These are phyloP conservation scores for Clistopyga incitator DNA, from an alignment of 2,888 invertebrate species.

Conservation along the genomic window DNA sequence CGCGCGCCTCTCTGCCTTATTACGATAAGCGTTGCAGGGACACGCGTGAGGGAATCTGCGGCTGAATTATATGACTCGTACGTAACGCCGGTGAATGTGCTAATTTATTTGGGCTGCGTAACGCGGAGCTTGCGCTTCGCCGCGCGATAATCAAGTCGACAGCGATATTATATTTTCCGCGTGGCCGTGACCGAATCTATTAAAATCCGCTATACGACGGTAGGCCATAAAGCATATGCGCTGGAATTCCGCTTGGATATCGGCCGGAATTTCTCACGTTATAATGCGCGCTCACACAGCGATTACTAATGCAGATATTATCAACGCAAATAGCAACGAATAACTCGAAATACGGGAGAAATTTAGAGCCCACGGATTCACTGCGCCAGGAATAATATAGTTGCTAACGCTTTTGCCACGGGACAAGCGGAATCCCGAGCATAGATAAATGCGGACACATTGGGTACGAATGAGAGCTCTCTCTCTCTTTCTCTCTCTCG, in stretches of 20 bases:
- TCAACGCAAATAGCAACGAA: constrained; percentile 52
- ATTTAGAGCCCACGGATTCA: constrained; percentile 45
- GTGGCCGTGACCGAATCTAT: neutral
- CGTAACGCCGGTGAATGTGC: neutral
- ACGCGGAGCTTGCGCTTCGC: neutral
- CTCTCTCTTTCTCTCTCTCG: no score
- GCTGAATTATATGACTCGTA: neutral
- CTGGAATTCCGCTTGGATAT: constrained; percentile 5
- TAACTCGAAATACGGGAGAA: constrained; percentile 53
- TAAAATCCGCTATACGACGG: neutral
- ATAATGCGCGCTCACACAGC: constrained; percentile 26
- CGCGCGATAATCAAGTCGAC: neutral
- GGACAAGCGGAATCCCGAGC: constrained; percentile 54
- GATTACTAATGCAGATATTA: constrained; percentile 65
- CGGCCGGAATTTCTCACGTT: constrained; percentile 12
- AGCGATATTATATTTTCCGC: constrained; percentile 10
- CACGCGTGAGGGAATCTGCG: neutral
- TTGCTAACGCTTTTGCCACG: constrained; percentile 45
- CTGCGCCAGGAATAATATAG: constrained; percentile 46
- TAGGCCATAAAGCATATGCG: neutral
- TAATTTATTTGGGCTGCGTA: constrained; percentile 22
- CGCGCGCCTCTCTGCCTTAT: constrained; percentile 9
- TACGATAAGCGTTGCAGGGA: neutral
- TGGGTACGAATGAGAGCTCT: constrained; percentile 49
- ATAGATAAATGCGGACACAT: constrained; percentile 54